phyloP scores from a whole-genome alignment of 2,888 invertebrate genomes.

The Tipula vernalis region DNA sequence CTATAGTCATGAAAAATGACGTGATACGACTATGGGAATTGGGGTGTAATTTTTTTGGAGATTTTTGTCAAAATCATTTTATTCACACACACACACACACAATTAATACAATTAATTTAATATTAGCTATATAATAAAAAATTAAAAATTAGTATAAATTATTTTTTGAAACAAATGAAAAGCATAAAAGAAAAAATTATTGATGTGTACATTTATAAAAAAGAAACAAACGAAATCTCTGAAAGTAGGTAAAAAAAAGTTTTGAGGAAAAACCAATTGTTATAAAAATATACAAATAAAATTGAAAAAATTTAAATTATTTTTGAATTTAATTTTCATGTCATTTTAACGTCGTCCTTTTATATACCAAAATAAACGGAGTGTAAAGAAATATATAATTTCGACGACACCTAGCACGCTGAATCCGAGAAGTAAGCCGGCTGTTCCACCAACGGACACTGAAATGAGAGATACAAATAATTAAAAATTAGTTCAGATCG shows the following conservation, averaged over 20 bases:
- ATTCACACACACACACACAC: not conserved
- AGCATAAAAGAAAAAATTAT: not conserved
- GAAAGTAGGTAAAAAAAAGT: not conserved
- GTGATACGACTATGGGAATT: no score
- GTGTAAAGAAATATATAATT: slow-evolving; percentile 54
- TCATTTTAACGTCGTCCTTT: slow-evolving; percentile 20
- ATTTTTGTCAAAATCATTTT: not conserved
- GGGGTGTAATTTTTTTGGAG: not conserved
- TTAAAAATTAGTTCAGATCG: no score
- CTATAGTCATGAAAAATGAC: no score
- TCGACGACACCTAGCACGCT: slow-evolving; percentile 66
- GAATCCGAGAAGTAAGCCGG: slow-evolving; percentile 64
- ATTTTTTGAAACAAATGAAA: not conserved
- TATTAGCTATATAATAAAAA: not conserved
- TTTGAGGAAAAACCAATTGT: not conserved
- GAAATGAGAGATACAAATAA: slow-evolving; percentile 20
- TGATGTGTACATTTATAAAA: not conserved
- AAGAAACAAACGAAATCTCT: not conserved
- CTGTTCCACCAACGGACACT: slow-evolving; percentile 70
- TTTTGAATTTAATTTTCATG: not conserved
- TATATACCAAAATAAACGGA: slow-evolving; percentile 49
- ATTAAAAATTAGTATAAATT: not conserved
- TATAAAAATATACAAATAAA: not conserved
- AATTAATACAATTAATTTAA: not conserved
- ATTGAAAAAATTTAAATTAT: not conserved